phyloP scores from a whole-genome alignment of 2,113 vertebrate genomes.

The Silurus glanis region DNA sequence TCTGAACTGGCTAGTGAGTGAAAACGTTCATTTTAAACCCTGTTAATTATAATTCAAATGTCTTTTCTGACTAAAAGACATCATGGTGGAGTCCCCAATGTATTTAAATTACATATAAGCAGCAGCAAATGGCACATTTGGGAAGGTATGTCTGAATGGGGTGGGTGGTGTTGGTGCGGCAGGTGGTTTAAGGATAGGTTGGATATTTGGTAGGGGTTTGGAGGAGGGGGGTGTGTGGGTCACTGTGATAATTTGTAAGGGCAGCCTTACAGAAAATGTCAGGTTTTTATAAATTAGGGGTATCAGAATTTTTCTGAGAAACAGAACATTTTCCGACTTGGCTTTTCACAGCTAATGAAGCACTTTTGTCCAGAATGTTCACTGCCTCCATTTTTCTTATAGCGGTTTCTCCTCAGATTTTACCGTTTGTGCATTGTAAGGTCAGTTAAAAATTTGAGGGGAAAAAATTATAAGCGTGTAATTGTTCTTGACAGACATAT shows the following conservation, averaged over 20 bases:
- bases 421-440: not conserved
- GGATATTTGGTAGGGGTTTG: too few relatives aligned
- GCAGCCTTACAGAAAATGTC: not conserved
- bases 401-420: not conserved
- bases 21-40: too few relatives aligned
- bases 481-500: conserved; percentile 8
- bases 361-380: not conserved
- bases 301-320: not conserved
- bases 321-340: not conserved
- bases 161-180: too few relatives aligned
- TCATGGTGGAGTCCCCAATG: too few relatives aligned
- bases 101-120: too few relatives aligned
- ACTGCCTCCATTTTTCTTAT: not conserved
- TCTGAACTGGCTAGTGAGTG: too few relatives aligned
- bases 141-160: too few relatives aligned
- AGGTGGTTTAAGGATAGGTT: too few relatives aligned
- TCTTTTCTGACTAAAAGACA: too few relatives aligned
- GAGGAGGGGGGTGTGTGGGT: too few relatives aligned
- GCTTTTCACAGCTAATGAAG: not conserved
- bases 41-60: too few relatives aligned
- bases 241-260: not conserved
- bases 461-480: not conserved
- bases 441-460: not conserved
- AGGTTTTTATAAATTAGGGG: not conserved
- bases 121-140: too few relatives aligned